phyloP scores from a whole-genome alignment of 2,797 vertebrate genomes.

The Falco novaeseelandiae region DNA sequence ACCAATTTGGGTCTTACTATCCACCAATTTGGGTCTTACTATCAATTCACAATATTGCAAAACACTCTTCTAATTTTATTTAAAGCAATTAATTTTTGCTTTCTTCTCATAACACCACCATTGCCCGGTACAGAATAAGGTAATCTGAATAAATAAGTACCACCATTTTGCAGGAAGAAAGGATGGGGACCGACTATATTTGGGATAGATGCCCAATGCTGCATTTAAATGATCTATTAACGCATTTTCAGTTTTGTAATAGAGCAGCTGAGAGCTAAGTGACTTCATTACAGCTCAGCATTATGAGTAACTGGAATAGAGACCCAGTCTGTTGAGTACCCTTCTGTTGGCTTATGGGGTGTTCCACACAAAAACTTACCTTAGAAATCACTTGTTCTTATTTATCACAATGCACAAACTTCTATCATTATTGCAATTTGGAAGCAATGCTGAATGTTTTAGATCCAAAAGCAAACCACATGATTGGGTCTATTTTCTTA shows the following conservation, averaged over 20 bases:
- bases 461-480: background rate
- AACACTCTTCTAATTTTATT: background rate
- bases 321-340: background rate
- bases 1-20: background rate
- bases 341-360: background rate
- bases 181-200: background rate
- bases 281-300: background rate
- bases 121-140: background rate
- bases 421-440: background rate
- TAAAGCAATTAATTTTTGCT: background rate
- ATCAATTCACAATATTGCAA: background rate
- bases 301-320: background rate
- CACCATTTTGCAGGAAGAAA: background rate
- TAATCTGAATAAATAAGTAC: background rate
- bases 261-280: background rate
- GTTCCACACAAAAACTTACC: background rate
- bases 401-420: background rate
- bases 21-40: background rate
- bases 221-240: background rate
- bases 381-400: background rate
- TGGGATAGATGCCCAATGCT: background rate
- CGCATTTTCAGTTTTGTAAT: constrained; percentile 7
- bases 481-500: background rate
- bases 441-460: background rate
- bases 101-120: background rate